phyloP scores from a whole-genome alignment of 2,797 vertebrate species.

The Helarctos malayanus region DNA sequence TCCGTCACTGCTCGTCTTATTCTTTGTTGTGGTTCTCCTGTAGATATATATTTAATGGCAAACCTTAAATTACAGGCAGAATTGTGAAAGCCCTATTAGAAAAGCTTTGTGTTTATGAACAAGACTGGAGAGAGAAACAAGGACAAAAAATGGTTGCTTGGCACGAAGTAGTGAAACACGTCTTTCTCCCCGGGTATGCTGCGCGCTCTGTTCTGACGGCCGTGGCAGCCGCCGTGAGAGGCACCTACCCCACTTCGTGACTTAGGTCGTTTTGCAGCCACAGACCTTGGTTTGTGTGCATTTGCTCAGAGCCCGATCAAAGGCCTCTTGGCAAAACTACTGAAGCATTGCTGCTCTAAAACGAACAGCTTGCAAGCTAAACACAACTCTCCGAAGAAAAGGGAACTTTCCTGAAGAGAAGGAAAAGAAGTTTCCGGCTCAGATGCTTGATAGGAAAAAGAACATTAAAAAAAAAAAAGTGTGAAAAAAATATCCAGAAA shows the following conservation, averaged over 20 bases:
- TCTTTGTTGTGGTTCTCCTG: constrained; percentile 24
- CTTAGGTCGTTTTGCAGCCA: neutral
- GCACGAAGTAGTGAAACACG: neutral
- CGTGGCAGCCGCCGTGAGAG: rapidly evolving
- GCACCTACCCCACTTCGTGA: neutral
- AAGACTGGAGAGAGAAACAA: neutral
- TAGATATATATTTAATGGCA: neutral
- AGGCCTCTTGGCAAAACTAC: neutral
- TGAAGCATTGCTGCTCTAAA: neutral
- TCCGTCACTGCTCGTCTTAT: neutral
- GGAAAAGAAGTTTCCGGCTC: neutral
- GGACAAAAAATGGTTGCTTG: neutral
- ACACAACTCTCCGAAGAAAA: neutral
- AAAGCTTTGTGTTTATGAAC: neutral
- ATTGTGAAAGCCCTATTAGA: neutral
- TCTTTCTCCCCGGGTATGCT: neutral
- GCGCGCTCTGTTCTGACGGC: neutral
- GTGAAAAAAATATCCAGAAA: neutral
- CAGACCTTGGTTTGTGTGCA: neutral
- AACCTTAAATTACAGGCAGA: constrained; percentile 9
- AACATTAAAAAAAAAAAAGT: neutral
- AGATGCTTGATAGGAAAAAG: neutral
- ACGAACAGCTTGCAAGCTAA: neutral
- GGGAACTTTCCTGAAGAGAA: neutral
- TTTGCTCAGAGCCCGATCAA: neutral